Evolutionary conservation across 2,888 invertebrate genomes (phyloP).

Genomic region (Rotaria macrura): DNA sequence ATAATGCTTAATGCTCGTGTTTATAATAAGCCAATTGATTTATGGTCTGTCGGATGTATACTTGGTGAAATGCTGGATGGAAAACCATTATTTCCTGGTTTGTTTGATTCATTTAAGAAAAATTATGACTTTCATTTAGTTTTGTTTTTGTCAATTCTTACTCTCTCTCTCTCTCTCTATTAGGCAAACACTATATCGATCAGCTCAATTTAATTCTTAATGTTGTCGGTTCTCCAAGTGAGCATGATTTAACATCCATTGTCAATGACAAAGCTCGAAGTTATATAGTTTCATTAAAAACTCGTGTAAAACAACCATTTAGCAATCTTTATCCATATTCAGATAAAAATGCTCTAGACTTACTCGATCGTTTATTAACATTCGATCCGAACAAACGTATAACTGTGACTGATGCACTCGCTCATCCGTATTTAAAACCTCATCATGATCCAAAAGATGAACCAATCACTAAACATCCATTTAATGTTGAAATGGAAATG

Average conservation of each 20-base stretch:
- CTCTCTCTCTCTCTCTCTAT: no score
- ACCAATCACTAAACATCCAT: conserved; percentile 96
- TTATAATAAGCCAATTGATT: conserved; percentile 2
- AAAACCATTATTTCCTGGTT: conserved; percentile 81
- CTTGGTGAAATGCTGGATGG: conserved; percentile 97
- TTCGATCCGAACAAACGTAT: conserved; percentile 94
- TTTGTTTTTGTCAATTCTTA: no score
- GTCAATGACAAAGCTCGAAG: conserved; percentile 68
- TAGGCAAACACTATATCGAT: conserved; percentile 61
- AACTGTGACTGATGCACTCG: conserved; percentile 88
- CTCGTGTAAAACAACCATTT: conserved; percentile 94
- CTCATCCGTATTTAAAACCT: conserved; percentile 96
- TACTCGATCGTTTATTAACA: conserved; percentile 94
- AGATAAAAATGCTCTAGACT: conserved; percentile 63
- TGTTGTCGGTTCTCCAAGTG: conserved; percentile 86
- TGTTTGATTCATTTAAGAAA: neutral
- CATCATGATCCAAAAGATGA: conserved; percentile 99
- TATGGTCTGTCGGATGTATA: conserved; percentile 97
- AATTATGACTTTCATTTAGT: neutral
- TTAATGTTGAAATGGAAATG: conserved; percentile 91
- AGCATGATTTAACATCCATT: conserved; percentile 92
- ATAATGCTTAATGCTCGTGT: conserved; percentile 91
- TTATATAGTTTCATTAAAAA: conserved; percentile 89
- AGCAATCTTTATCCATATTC: conserved; percentile 79
- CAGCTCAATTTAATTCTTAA: conserved; percentile 96